Evolutionary conservation across 37 sponge, comb jelly and placozoan genomes (phyloP).

Genomic region (Mnemiopsis leidyi): DNA sequence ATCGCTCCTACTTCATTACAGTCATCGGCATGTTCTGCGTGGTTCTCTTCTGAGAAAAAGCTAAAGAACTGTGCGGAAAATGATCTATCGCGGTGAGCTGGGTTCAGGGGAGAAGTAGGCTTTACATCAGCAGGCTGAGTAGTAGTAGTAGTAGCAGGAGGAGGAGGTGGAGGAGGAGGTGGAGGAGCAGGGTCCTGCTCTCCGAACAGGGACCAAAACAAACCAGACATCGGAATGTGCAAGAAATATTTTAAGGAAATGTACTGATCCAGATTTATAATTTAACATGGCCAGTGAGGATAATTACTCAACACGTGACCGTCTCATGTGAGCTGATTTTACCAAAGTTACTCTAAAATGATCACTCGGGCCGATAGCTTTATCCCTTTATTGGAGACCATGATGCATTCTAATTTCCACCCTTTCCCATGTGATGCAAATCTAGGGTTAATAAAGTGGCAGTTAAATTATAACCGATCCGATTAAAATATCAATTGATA

Average conservation of each 20-base stretch:
- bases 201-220: conserved; percentile 17
- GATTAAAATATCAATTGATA: neutral
- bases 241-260: neutral
- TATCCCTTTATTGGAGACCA: neutral
- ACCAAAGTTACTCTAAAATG: conserved; percentile 54
- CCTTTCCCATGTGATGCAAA: neutral
- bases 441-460: neutral
- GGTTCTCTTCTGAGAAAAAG: neutral
- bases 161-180: neutral
- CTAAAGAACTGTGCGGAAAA: neutral
- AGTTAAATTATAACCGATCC: neutral
- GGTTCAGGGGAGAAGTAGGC: neutral
- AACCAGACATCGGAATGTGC: conserved; percentile 25
- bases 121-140: neutral
- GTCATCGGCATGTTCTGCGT: neutral
- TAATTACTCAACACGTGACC: neutral
- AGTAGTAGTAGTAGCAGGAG: too few relatives aligned
- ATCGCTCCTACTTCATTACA: neutral
- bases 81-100: conserved; percentile 2
- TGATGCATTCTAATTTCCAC: neutral
- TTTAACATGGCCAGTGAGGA: neutral
- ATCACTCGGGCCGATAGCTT: neutral
- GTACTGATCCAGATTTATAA: neutral
- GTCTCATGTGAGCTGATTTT: neutral
- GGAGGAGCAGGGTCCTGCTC: neutral